Base-by-base conservation (phyloP, 2,113 vertebrate genomes). In the Varanus komodoensis region DNA sequence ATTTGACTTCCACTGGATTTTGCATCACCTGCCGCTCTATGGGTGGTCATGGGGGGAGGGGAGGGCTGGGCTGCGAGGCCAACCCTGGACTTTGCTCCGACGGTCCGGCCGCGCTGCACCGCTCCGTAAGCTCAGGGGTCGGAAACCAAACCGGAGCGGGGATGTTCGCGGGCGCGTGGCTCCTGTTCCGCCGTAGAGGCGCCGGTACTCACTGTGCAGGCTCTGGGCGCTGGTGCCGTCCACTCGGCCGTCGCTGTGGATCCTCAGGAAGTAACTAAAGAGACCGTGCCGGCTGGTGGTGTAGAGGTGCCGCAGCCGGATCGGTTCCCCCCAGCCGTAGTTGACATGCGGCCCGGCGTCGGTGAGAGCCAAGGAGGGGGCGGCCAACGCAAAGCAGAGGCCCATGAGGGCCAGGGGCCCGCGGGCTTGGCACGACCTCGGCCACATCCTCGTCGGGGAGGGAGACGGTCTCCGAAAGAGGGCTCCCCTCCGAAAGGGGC, bases 301-400 rank as follows among this genome's bases (percentile, higher is more conserved):
- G 71, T 98, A 99, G 94, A 99, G 97, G 92, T 99, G 98, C 90
- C 98, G 96, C 32, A 98, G 93, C 32, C 99, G 97, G 27, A 99
- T 96, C 6, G 97, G 92, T 89, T 99, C 97, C 8, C 97, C 98
- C 99, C 99, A 99, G 90, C 98, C 98, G 23, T 98, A 97, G 91
- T 96, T 92, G 64, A 98, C 88, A 80, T 98, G 98, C 0, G 98
- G 98, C 2, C 98, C 98, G 1, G 97, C 96, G 89, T 98, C 98
- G 1, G 94, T 89, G 32, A 98, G 77, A 0, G 98, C 97, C 87
- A 97, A 64, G 9, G 96, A 89, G 9, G 95, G 92, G 48, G 94
- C 95, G 34, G 90, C 93, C 1, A 85, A 57, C 11, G 94, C 93
- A 29, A 96, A 93, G 78, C 97, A 94, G 54, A 97, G 80, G 32